Base-by-base conservation (phyloP, 2,888 invertebrate genomes). In the Phrixothrix hirtus region DNA sequence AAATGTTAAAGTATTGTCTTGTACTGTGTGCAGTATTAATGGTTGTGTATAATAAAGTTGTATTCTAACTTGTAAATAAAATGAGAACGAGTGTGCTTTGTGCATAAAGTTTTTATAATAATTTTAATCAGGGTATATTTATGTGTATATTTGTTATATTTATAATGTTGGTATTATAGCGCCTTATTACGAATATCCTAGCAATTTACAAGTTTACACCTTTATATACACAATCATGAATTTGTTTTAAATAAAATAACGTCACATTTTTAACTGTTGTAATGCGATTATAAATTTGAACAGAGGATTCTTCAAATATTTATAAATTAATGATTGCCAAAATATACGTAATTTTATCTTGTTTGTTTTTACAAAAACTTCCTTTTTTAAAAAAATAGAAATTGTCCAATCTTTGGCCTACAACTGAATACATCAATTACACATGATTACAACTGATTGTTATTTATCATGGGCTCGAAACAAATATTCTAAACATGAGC, bases 91-190 rank as follows among this genome's bases (percentile, higher is more conserved):
- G 45, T 36, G 51, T 41, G 42, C 43, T 56, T 60, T 53, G 57
- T 37, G 42, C 64, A 64, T 61, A 61, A 61, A 60, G 55, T 62
- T 67, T 65, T 61, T 66, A 66, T 71, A 72, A 72, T 73, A 72
- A 73, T 72, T 73, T 72, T 54, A 64, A 71, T 70, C 72, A 73
- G 72, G 72, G 72, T 72, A 72, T 70, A 65, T 39, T 55, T 55
- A 54, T 54, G 53, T 53, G 47, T 53, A 30, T 46, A 64, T 65
- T 66, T 65, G 59, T 65, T 53, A 38, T 47, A 38, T 17, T 53
- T 43, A 48, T 29, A 34, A 44, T 44, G 34, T 52, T 46, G 41
- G 44, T 41, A 41, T 46, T 35, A 43, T 44, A 39, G 45, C 31
- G 46, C 46, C 46, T 45, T 46, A 53, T 34, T 48, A 48, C 37